Base-by-base conservation (phyloP, 2,888 invertebrate genomes). In the Lithophane semibrunnea region DNA sequence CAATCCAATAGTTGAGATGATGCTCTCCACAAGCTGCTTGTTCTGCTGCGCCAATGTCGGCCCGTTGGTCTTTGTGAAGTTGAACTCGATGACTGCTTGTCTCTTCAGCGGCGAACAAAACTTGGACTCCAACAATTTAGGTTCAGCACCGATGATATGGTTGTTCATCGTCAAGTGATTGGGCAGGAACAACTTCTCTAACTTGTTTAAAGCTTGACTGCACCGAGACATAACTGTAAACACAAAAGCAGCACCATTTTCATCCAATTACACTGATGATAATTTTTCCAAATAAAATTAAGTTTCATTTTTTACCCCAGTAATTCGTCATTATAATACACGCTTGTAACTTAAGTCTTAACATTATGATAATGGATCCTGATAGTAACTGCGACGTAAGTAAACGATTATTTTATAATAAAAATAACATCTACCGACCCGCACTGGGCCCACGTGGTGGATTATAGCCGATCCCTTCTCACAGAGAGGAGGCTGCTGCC, bases 181-280 rank as follows among this genome's bases (percentile, higher is more conserved):
- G 8, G 96, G 96, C 76, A 96, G 89, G 66, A 89, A 87, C 88
- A 96, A 91, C 49, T 91, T 92, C 75, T 88, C 86, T 88, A 96
- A 90, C 85, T 92, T 95, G 76, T 75, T 78, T 83, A 96, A 82
- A 80, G 96, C 95, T 89, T 91, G 86, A 87, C 90, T 88, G 93
- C 96, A 96, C 88, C 96, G 96, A 91, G 91, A 92, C 86, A 96
- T 87, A 90, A 96, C 96, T 96, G 96, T 82, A 93, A 95, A 92
- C 87, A 94, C 89, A 94, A 93, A 92, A 92, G 88, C 87, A 84
- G 84, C 86, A 84, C 82, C 67, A 82, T 78, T 80, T 83, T 87
- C 85, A 87, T 83, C 37, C 37, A 85, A 82, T 78, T 75, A 79
- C 74, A 84, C 74, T 78, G 44, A 13, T 37, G 54, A 21, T 21